Evolutionary conservation across 2,888 invertebrate genomes (phyloP).

Genomic region (Bombylius discolor): DNA sequence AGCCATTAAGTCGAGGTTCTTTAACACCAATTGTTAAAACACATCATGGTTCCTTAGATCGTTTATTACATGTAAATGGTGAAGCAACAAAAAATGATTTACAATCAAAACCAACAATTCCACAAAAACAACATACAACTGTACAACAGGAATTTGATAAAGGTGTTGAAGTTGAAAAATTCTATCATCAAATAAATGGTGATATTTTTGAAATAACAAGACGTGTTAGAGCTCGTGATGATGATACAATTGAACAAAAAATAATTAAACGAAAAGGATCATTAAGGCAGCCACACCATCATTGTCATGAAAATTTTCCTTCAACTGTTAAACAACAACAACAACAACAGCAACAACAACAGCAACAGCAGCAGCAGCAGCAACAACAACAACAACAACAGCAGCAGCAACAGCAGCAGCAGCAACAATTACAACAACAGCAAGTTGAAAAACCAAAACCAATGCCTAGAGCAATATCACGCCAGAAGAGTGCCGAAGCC

Average conservation of each 20-base stretch:
- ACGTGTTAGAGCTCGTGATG: constrained; percentile 30
- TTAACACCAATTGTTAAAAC: constrained; percentile 28
- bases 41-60: constrained; percentile 34
- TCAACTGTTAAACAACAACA: not conserved
- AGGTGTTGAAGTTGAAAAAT: constrained; percentile 36
- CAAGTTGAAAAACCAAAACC: constrained; percentile 15
- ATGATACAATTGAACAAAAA: constrained; percentile 34
- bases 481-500: constrained; percentile 20
- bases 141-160: constrained; percentile 32
- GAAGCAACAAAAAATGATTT: not conserved
- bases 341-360: constrained; percentile 14
- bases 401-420: constrained; percentile 8
- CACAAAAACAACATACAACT: not conserved
- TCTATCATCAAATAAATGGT: constrained; percentile 36
- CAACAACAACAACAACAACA: constrained; percentile 14
- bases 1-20: constrained; percentile 27
- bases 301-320: not conserved
- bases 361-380: constrained; percentile 15
- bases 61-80: constrained; percentile 22
- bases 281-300: constrained; percentile 18
- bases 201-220: constrained; percentile 36
- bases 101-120: constrained; percentile 22
- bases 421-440: constrained; percentile 21
- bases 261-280: constrained; percentile 30
- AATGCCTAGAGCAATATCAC: constrained; percentile 18